phyloP scores from a whole-genome alignment of 2,888 invertebrate genomes.

The Rhagophthalmus giganteus region DNA sequence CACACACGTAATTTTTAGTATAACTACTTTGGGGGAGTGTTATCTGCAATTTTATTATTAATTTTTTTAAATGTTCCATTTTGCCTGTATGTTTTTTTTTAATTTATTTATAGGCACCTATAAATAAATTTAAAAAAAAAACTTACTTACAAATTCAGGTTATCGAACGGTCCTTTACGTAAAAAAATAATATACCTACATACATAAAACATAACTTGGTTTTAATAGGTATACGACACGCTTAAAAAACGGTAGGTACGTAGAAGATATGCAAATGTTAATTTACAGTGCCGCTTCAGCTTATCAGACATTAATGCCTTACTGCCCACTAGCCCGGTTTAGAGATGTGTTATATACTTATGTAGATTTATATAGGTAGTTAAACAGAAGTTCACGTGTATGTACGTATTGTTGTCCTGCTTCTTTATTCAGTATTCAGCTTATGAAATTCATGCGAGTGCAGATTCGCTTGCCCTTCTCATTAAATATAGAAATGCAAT shows the following conservation, averaged over 20 bases:
- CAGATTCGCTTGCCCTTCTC: slow-evolving; percentile 20
- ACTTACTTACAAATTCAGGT: too few species aligned
- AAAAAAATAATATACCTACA: not conserved
- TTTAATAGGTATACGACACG: slow-evolving; percentile 1
- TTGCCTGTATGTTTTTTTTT: too few species aligned
- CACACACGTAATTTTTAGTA: too few species aligned
- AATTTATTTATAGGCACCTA: too few species aligned
- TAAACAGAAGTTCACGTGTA: slow-evolving; percentile 15
- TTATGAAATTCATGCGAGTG: slow-evolving; percentile 22
- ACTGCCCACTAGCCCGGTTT: slow-evolving; percentile 21
- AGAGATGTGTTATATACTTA: slow-evolving; percentile 19
- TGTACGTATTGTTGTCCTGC: slow-evolving; percentile 18
- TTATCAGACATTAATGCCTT: slow-evolving; percentile 28
- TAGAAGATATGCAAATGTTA: not conserved
- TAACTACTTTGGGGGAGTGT: too few species aligned
- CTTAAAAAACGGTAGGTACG: too few species aligned
- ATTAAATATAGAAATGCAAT: slow-evolving; percentile 38
- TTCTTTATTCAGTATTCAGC: slow-evolving; percentile 6
- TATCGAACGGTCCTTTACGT: not conserved
- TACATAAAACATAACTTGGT: not conserved
- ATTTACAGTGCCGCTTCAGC: slow-evolving; percentile 21
- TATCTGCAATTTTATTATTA: too few species aligned
- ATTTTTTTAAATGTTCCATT: too few species aligned
- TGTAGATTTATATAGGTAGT: too few species aligned
- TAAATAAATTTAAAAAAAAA: too few species aligned